phyloP scores from a whole-genome alignment of 1,140 invertebrate genomes.

The Drosophila pseudoobscura region DNA sequence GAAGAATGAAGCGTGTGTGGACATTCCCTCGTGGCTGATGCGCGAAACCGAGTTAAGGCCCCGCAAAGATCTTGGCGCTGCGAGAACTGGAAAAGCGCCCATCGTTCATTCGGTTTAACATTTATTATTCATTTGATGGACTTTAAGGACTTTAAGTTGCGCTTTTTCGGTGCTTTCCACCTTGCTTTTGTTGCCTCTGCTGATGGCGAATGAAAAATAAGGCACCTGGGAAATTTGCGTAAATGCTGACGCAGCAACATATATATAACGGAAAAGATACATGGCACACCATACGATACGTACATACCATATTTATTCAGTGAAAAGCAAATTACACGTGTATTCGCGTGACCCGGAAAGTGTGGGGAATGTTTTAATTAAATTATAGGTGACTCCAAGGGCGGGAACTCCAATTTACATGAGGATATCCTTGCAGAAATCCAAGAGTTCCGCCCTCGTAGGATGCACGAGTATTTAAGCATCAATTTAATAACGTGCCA shows the following conservation, averaged over 20 bases:
- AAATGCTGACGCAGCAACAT: conserved; percentile 28
- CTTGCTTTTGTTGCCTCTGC: conserved; percentile 5
- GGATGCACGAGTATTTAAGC: too few relatives aligned
- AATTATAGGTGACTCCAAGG: conserved; percentile 24
- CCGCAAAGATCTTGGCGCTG: conserved; percentile 11
- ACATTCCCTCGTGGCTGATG: conserved; percentile 25
- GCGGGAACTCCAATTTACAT: not conserved
- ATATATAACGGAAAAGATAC: conserved; percentile 37
- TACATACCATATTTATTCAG: not conserved
- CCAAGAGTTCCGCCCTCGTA: too few relatives aligned
- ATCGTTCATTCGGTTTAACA: conserved; percentile 35
- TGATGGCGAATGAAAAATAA: conserved; percentile 40
- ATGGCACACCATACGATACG: not conserved
- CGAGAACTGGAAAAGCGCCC: conserved; percentile 23
- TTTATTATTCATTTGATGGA: conserved; percentile 47
- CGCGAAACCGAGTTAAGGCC: conserved; percentile 19
- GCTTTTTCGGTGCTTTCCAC: conserved; percentile 16
- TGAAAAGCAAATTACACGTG: conserved; percentile 29
- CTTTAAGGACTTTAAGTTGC: conserved; percentile 46
- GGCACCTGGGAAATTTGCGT: conserved; percentile 50
- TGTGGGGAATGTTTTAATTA: conserved; percentile 31
- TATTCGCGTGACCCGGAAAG: not conserved
- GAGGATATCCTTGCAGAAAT: too few relatives aligned
- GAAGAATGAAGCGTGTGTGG: conserved; percentile 4
- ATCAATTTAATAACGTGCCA: too few relatives aligned